Evolutionary conservation across 2,797 vertebrate species (phyloP).

Genomic region (Chloroceryle amazona): DNA sequence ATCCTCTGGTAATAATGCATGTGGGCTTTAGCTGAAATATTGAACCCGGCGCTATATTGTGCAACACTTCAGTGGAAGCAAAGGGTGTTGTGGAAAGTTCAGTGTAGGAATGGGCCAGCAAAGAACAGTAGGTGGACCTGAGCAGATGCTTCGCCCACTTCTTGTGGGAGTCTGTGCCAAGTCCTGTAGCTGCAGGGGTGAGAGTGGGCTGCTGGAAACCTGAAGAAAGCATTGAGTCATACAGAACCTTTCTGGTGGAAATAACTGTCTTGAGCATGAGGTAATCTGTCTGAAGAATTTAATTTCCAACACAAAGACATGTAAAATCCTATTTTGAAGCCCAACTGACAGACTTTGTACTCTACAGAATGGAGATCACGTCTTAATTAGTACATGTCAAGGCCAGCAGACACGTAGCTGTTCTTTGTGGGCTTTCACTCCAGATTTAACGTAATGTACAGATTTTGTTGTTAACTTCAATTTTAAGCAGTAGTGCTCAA

Average conservation of each 20-base stretch:
- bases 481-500: not conserved
- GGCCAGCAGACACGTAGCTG: not conserved
- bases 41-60: not conserved
- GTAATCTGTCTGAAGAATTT: slow-evolving; percentile 27
- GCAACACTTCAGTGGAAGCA: not conserved
- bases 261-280: slow-evolving; percentile 14
- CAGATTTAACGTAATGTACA: not conserved
- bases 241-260: not conserved
- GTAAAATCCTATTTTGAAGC: not conserved
- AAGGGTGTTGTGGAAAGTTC: not conserved
- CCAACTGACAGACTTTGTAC: not conserved
- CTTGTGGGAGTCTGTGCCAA: not conserved
- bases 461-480: not conserved
- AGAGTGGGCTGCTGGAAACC: slow-evolving; percentile 37
- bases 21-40: not conserved
- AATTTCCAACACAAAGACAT: not conserved
- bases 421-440: not conserved
- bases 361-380: not conserved
- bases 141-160: slow-evolving; percentile 46
- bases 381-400: not conserved
- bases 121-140: not conserved
- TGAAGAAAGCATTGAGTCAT: not conserved
- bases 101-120: not conserved
- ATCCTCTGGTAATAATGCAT: not conserved
- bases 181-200: not conserved